Base-by-base conservation (phyloP, 2,113 vertebrate genomes). In the Oxyura jamaicensis region DNA sequence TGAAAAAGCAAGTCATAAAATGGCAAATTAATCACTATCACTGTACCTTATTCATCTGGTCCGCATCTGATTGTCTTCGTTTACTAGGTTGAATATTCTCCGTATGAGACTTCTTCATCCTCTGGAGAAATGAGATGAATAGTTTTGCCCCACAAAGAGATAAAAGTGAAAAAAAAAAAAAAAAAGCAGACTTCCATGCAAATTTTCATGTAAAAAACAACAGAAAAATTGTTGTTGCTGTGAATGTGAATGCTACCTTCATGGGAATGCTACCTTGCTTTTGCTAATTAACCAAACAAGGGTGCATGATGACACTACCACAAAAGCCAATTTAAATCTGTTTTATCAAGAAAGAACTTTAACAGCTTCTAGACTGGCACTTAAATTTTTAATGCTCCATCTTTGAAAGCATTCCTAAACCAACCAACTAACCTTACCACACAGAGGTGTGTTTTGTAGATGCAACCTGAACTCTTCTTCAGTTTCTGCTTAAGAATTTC, bases 1-100 rank as follows among this genome's bases (percentile, higher is more conserved):
- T 35, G 12, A 41, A 68, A 90, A 88, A 44, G 4, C 13, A 62
- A 42, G 6, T 67, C 29, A 65, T 21, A 52, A 83, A 33, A 68
- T 2, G 50, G 26, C 23, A 52, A 17, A 44, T 26, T 14, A 55
- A 18, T 31, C 29, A 77, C 72, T 25, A 18, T 31, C 29, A 77
- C 72, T 25, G 4, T 80, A 95, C 96, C 95, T 96, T 20, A 59
- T 14, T 69, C 42, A 80, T 39, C 53, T 69, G 88, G 36, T 73
- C 84, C 17, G 31, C n/a, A 41, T 35, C 28, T 5, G 10, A 69
- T 21, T 35, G 22, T 29, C n/a, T 29, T 28, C 19, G 28, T 93
- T 92, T 52, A 25, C 5, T 68, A 10, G 69, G 66, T 81, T n/a
- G 48, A 83, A 33, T 29, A 25, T 31, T 68, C 42, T 26, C 48